These are phyloP conservation scores for Parazoanthus darwini DNA, from an alignment of 92 coral and sea anemone species.

Conservation along the genomic window DNA sequence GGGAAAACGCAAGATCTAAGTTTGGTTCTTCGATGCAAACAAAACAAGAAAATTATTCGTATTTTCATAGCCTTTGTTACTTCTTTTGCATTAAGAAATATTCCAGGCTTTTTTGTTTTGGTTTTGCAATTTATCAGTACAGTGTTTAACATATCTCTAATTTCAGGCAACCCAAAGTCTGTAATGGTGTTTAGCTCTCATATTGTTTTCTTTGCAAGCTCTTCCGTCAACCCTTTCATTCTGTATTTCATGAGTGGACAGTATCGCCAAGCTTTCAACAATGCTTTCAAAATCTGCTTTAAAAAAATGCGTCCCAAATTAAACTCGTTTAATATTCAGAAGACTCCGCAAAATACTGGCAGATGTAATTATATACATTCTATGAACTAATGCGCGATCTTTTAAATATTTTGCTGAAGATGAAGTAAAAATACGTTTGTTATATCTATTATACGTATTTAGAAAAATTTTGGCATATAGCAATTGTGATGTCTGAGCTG, in stretches of 20 bases:
- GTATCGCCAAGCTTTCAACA: conserved; percentile 26
- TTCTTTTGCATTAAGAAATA: conserved; percentile 3
- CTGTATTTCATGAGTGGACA: conserved; percentile 35
- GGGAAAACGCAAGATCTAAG: background rate
- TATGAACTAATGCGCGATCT: too few relatives aligned
- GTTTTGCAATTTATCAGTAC: background rate
- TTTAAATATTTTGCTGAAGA: too few relatives aligned
- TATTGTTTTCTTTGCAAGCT: background rate
- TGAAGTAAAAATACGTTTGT: too few relatives aligned
- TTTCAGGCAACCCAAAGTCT: background rate
- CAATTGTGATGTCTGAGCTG: too few relatives aligned
- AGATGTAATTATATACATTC: too few relatives aligned
- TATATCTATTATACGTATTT: too few relatives aligned
- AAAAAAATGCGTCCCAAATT: background rate
- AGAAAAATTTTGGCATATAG: too few relatives aligned
- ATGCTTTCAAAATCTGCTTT: background rate
- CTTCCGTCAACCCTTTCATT: conserved; percentile 10
- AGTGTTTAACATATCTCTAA: background rate
- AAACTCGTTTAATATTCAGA: background rate
- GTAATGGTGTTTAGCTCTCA: background rate
- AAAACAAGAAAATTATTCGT: conserved; percentile 35
- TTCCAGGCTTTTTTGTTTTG: background rate
- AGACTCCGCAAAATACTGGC: too few relatives aligned
- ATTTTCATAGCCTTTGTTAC: conserved; percentile 11
- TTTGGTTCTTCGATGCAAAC: conserved; percentile 19